Evolutionary conservation across 2,797 vertebrate species (phyloP), one percentile per base, ranked within the genome.

Genomic region (Buphagus erythrorhynchus): DNA sequence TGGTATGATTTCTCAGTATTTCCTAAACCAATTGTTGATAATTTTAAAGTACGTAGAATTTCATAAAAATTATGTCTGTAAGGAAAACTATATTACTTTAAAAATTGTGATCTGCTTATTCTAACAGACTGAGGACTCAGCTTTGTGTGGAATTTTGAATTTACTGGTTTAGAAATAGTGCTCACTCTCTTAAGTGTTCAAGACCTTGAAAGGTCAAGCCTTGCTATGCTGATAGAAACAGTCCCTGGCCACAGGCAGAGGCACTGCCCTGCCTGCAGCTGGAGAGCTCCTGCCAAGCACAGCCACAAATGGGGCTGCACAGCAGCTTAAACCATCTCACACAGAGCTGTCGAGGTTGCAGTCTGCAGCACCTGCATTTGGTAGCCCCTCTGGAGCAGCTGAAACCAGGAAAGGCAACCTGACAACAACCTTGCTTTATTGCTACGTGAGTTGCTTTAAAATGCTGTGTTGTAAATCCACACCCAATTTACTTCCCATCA

Each of bases 261-360:
- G 16, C 51, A 11, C 3, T 36, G 35, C 36, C 54, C 55, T 4
- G 35, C 38, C 62, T 52, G 35, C 33, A 31, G 57, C 40, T 46
- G 26, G 33, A 46, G 24, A 51, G 46, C 19, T 35, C 42, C 79
- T 40, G 22, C 8, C 28, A 6, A 3, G 40, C 79, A 17, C 40
- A 19, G 5, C 9, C 13, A 16, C 48, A 22, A 15, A 16, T 0
- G 5, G 46, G 19, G 13, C 31, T 25, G 2, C 62, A 15, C 15
- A 63, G 35, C 28, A 25, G 10, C 6, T 29, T 8, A 29, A 35
- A 49, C 9, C 18, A 31, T 3, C 76, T 10, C 9, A 16, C 1
- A 3, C 4, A n/a, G 35, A 6, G 11, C 31, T 52, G 28, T 24
- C 31, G 5, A 42, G 12, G 59, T 16, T 33, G 51, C 31, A 54